phyloP scores from a whole-genome alignment of 2,888 invertebrate species.

The Eumerus sabulonum region DNA sequence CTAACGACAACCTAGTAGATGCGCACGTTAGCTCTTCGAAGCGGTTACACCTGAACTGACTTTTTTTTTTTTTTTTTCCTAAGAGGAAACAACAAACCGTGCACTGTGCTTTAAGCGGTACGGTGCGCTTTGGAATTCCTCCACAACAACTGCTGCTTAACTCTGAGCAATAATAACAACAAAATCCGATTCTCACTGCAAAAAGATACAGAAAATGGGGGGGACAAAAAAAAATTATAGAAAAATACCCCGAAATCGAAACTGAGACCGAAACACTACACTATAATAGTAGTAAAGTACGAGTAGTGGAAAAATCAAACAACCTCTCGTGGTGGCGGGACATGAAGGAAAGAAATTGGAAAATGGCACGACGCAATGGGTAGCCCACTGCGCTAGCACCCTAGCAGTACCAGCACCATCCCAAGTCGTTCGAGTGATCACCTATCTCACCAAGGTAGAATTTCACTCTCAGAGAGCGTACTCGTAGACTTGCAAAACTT shows the following conservation, averaged over 20 bases:
- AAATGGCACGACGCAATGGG: slow-evolving; percentile 31
- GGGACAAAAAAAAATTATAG: slow-evolving; percentile 18
- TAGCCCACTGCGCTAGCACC: slow-evolving; percentile 28
- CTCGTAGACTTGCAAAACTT: too few relatives aligned
- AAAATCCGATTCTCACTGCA: slow-evolving; percentile 9
- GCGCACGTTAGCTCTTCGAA: slow-evolving; percentile 67
- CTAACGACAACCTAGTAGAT: slow-evolving; percentile 34
- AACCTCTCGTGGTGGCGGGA: slow-evolving; percentile 3
- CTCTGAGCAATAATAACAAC: too few relatives aligned
- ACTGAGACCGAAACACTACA: too few relatives aligned
- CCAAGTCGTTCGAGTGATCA: slow-evolving; percentile 52
- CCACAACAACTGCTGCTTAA: slow-evolving; percentile 35
- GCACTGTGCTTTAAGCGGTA: slow-evolving; percentile 63
- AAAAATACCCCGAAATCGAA: slow-evolving; percentile 35
- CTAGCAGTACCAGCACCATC: too few relatives aligned
- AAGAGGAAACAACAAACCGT: slow-evolving; percentile 50
- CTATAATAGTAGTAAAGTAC: too few relatives aligned
- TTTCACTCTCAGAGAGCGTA: slow-evolving; percentile 36
- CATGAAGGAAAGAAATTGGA: slow-evolving; percentile 38
- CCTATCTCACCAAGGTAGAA: slow-evolving; percentile 48
- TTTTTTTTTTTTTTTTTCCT: too few relatives aligned
- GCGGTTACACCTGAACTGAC: slow-evolving; percentile 68
- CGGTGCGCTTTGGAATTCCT: slow-evolving; percentile 58
- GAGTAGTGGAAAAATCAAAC: slow-evolving; percentile 5
- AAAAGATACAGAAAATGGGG: slow-evolving; percentile 40